These are phyloP conservation scores for Sminthurinus signatus DNA, from an alignment of 1,140 invertebrate species.

Conservation along the genomic window DNA sequence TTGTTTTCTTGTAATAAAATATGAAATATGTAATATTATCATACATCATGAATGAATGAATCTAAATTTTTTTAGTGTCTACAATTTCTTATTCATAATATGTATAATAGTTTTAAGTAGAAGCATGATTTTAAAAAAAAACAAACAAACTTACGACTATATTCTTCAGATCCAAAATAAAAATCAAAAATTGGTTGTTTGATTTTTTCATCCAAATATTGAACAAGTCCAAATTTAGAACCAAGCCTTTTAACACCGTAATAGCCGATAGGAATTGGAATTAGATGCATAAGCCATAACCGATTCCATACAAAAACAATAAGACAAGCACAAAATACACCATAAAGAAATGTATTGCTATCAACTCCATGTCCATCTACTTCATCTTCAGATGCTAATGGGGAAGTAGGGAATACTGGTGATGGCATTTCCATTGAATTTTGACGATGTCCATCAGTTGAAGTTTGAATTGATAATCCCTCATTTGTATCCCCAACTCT, in stretches of 20 bases:
- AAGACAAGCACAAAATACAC: slow-evolving; percentile 59
- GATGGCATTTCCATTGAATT: slow-evolving; percentile 19
- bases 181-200: slow-evolving; percentile 16
- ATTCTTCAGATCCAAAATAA: slow-evolving; percentile 6
- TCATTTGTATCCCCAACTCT: no score
- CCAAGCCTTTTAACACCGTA: slow-evolving; percentile 45
- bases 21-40: no score
- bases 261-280: slow-evolving; percentile 59
- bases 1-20: no score
- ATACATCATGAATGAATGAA: no score
- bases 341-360: slow-evolving; percentile 59
- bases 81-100: no score
- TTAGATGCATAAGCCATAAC: slow-evolving; percentile 59
- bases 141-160: slow-evolving; percentile 13
- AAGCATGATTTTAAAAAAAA: no score
- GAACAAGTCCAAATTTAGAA: slow-evolving; percentile 9
- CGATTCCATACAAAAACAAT: slow-evolving; percentile 65
- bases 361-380: slow-evolving; percentile 42
- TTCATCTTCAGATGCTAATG: slow-evolving; percentile 31
- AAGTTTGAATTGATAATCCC: no score
- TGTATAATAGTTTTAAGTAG: no score
- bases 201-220: slow-evolving; percentile 20
- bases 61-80: no score
- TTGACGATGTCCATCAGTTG: no score
- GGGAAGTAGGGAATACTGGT: slow-evolving; percentile 7